Evolutionary conservation across 2,113 vertebrate species (phyloP).

Genomic region (Platichthys stellatus): DNA sequence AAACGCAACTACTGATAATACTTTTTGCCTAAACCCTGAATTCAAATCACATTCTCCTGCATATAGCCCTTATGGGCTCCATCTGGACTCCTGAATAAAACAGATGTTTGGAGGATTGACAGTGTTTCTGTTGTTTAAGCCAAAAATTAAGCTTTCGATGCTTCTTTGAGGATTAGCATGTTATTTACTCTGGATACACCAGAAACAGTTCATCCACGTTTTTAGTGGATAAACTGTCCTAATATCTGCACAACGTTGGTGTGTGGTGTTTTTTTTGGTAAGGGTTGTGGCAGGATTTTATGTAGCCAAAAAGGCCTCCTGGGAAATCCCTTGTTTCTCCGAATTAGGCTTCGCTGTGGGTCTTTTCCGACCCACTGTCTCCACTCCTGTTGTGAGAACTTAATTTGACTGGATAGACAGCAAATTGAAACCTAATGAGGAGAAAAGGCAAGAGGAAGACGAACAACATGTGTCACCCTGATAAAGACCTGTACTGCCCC

Average conservation of each 20-base stretch:
- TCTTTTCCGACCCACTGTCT: conserved; percentile 12
- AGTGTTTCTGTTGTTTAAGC: conserved; percentile 1
- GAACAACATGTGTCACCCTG: conserved; percentile 28
- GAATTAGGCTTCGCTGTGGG: conserved; percentile 17
- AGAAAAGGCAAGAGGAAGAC: conserved; percentile 30
- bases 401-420: conserved; percentile 44
- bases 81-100: too few species aligned
- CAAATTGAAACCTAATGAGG: conserved; percentile 58
- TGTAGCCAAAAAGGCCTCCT: conserved; percentile 15
- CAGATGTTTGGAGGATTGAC: conserved; percentile 2
- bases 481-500: conserved; percentile 72
- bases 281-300: background rate
- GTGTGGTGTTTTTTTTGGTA: conserved; percentile 1
- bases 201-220: conserved; percentile 3
- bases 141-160: conserved; percentile 23
- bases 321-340: conserved; percentile 50
- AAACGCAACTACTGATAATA: conserved; percentile 1
- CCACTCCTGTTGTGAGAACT: conserved; percentile 26
- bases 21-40: background rate
- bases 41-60: too few species aligned
- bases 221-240: background rate
- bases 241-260: conserved; percentile 11
- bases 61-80: too few species aligned
- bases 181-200: conserved; percentile 1
- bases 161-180: conserved; percentile 24